Percentiles rank a stretch among this genome's conserved stretches.
These are phyloP conservation scores for Remorina albescens DNA, from an alignment of 2,797 vertebrate genomes.

Conservation along the genomic window DNA sequence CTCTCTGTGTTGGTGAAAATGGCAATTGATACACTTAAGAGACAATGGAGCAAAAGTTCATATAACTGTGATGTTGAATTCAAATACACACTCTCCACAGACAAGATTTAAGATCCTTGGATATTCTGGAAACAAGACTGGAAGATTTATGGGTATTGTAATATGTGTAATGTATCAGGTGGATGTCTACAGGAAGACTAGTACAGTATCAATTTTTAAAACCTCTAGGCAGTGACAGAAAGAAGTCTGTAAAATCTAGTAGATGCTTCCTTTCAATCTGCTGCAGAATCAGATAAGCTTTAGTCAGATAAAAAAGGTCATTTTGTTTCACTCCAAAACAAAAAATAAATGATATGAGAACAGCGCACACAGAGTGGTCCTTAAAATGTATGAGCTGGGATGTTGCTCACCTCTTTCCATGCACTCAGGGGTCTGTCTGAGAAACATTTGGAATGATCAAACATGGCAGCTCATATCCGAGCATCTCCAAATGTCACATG, in stretches of 20 bases:
- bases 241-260: neutral
- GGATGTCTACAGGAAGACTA: neutral
- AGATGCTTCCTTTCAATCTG: constrained; percentile 5
- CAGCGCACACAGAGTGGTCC: constrained; percentile 20
- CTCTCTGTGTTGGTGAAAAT: constrained; percentile 43
- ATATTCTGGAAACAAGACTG: neutral
- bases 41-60: constrained; percentile 35
- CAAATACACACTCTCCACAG: constrained; percentile 37
- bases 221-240: constrained; percentile 5
- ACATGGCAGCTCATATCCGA: constrained; percentile 70
- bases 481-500: constrained; percentile 34
- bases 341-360: constrained; percentile 29
- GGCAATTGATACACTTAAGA: constrained; percentile 35
- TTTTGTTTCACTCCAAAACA: constrained; percentile 38
- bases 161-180: neutral
- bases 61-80: constrained; percentile 14
- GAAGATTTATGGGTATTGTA: neutral
- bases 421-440: constrained; percentile 55
- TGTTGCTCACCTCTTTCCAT: constrained; percentile 42
- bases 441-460: constrained; percentile 57
- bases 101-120: constrained; percentile 15
- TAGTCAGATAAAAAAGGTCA: constrained; percentile 31
- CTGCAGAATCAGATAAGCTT: constrained; percentile 9
- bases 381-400: constrained; percentile 56
- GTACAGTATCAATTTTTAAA: neutral